Evolutionary conservation across 2,797 vertebrate species (phyloP), one percentile per base, ranked within the genome.

Genomic region (Sebastes cheni): DNA sequence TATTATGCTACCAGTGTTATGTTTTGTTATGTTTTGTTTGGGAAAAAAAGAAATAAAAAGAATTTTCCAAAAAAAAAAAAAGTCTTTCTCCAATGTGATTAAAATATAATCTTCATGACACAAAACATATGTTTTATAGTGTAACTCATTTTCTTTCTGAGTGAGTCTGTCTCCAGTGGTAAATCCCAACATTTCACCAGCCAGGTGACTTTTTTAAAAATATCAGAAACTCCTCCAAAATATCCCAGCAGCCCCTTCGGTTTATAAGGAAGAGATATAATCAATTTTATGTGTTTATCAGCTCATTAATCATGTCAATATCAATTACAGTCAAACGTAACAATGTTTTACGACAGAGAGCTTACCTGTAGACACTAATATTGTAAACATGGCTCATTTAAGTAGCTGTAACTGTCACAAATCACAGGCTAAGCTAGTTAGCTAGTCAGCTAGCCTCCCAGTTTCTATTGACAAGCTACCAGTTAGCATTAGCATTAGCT

Each of bases 381-480:
- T 23, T 12, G 1, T 6, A 18, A 13, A 1, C 14, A 8, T 10
- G 12, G 73, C n/a, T 55, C 1, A 66, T 25, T 12, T 25, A 18
- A 74, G 50, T 9, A 85, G 22, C 4, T 75, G 76, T 77, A 39
- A 14, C 36, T 39, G 36, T 72, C 80, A 10, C 55, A 77, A 11
- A 67, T 13, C 13, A 12, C 8, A 66, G 8, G 78, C 73, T 84
- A 80, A 22, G 69, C 72, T 77, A 77, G 34, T 29, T 36, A 39
- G 36, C 52, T 36, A 36, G 36, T 36, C 36, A 54, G 69, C 73
- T 77, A 62, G 46, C 79, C 80, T 83, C 65, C 65, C 77, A 52
- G 46, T 82, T 55, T 64, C 36, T 67, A 18, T 79, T 56, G 39
- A 73, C 64, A 18, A 55, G 27, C 68, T 75, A 75, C 42, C 66